Conservation (phyloP, 1,140 invertebrate species). For the Musca domestica region DNA sequence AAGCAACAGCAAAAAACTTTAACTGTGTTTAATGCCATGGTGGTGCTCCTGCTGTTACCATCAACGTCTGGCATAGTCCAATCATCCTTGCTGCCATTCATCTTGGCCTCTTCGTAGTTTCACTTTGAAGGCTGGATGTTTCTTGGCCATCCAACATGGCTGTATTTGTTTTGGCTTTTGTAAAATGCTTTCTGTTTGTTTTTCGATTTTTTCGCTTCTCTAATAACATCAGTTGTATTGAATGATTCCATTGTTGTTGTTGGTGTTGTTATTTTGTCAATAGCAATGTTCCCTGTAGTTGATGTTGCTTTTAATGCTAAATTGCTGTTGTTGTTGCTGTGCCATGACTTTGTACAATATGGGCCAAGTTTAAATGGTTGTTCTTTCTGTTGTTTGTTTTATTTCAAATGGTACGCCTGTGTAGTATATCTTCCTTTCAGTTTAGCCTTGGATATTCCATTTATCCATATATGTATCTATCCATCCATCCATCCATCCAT, state of each 20-base stretch:
- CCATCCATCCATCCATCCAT: no score
- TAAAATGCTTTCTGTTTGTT: not conserved
- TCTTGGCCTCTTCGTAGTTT: not conserved
- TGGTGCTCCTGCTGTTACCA: conserved; percentile 1
- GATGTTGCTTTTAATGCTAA: no score
- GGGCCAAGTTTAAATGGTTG: conserved; percentile 14
- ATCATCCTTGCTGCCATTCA: not conserved
- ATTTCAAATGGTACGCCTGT: no score
- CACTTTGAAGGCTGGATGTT: not conserved
- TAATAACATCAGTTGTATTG: conserved; percentile 15
- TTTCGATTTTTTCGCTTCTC: not conserved
- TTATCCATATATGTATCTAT: no score
- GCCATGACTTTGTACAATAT: conserved; percentile 16
- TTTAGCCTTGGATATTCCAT: no score
- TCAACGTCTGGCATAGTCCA: not conserved
- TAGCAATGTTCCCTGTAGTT: no score
- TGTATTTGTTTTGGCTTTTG: conserved; percentile 17
- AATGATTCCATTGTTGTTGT: not conserved
- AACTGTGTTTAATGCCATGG: not conserved
- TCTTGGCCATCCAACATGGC: not conserved
- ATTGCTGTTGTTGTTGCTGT: not conserved
- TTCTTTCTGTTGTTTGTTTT: not conserved
- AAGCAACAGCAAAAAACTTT: not conserved
- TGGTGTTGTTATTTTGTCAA: not conserved
- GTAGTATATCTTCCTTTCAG: no score